Conservation (phyloP, 2,888 invertebrate genomes). For the Ariolimax columbianus region DNA sequence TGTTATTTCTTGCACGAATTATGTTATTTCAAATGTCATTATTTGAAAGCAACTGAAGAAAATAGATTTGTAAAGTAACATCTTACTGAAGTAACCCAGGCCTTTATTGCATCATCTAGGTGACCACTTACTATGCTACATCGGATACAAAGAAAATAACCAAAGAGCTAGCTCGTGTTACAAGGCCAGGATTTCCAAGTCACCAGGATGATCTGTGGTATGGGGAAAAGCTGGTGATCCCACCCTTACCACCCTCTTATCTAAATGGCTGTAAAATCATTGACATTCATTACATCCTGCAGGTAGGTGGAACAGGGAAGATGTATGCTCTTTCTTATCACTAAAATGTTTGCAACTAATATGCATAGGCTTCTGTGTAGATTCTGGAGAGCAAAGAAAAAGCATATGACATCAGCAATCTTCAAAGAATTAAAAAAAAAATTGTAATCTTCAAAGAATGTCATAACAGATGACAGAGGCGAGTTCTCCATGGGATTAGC, state of each 20-base stretch:
- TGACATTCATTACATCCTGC: constrained; percentile 87
- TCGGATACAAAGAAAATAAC: constrained; percentile 56
- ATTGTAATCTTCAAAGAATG: no score
- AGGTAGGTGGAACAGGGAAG: constrained; percentile 55
- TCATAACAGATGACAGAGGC: no score
- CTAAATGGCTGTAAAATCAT: constrained; percentile 95
- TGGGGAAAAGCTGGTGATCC: constrained; percentile 92
- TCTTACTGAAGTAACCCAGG: background rate
- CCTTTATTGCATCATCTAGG: no score
- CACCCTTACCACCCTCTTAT: constrained; percentile 96
- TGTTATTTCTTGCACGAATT: no score
- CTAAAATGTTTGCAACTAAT: no score
- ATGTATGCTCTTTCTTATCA: background rate
- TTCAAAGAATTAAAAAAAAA: no score
- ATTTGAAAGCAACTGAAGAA: no score
- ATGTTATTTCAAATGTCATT: no score
- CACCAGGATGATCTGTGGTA: constrained; percentile 92
- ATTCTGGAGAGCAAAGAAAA: no score
- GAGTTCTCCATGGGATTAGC: no score
- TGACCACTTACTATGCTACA: constrained; percentile 62
- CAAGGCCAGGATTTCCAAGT: constrained; percentile 89
- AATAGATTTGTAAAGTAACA: background rate
- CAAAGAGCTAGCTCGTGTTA: constrained; percentile 80
- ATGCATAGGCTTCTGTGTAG: no score
- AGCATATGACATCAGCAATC: no score